These are phyloP conservation scores for Cervus canadensis DNA, from an alignment of 2,113 vertebrate species.

Conservation along the genomic window DNA sequence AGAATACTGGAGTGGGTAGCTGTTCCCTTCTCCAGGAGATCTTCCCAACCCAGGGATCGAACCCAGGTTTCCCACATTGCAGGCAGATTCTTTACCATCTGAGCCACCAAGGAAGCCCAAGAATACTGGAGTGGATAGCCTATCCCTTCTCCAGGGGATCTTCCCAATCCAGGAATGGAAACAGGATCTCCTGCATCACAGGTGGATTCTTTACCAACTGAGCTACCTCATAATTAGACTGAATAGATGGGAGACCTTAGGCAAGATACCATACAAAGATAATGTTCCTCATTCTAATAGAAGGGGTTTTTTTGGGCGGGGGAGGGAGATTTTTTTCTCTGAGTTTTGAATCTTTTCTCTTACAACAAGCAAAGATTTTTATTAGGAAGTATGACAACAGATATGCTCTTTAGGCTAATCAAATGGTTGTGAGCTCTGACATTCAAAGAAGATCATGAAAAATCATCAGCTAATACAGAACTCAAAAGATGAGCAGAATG, in stretches of 20 bases:
- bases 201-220: too few relatives aligned
- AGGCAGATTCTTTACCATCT: background rate
- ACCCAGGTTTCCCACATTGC: background rate
- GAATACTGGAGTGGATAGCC: too few relatives aligned
- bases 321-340: background rate
- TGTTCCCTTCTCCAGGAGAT: background rate
- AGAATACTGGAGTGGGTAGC: background rate
- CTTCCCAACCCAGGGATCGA: background rate
- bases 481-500: background rate
- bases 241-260: background rate
- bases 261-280: background rate
- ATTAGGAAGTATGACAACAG: background rate
- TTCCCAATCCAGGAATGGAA: too few relatives aligned
- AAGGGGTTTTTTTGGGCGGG: background rate
- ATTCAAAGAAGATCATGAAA: background rate
- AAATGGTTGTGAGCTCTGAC: background rate
- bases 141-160: too few relatives aligned
- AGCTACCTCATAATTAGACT: background rate
- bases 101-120: background rate
- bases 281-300: background rate
- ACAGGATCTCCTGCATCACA: too few relatives aligned
- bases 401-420: background rate
- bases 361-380: background rate
- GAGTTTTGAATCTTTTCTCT: background rate
- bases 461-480: background rate